Evolutionary conservation across 2,113 vertebrate genomes (phyloP).

Genomic region (Athene noctua): DNA sequence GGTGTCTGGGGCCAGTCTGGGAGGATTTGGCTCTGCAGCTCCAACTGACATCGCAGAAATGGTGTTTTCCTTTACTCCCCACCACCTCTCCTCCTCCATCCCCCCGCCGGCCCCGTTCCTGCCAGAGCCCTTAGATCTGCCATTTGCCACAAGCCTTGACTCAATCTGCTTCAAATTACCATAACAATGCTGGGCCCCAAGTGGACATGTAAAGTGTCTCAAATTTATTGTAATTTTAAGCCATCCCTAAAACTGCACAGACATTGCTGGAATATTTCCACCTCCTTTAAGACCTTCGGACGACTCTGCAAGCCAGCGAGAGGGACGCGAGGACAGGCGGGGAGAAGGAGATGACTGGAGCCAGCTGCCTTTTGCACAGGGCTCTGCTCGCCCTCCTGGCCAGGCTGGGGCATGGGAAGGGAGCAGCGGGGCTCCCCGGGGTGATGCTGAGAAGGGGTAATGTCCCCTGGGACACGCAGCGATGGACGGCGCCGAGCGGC

Average conservation of each 20-base stretch:
- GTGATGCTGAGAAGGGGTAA: not conserved
- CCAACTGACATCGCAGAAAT: rapidly evolving
- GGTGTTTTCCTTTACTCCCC: not conserved
- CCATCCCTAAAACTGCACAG: not conserved
- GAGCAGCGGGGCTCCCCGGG: not conserved
- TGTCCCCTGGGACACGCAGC: not conserved
- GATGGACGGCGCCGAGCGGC: rapidly evolving
- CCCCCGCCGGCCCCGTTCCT: not conserved
- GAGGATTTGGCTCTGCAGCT: not conserved
- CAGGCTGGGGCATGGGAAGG: constrained; percentile 1
- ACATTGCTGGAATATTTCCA: constrained; percentile 7
- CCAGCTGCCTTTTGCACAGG: not conserved
- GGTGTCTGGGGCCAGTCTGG: not conserved
- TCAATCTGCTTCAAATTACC: constrained; percentile 57
- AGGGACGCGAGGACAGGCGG: not conserved
- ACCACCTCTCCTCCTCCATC: not conserved
- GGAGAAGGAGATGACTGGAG: constrained; percentile 25
- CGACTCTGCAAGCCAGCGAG: not conserved
- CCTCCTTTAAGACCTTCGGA: not conserved
- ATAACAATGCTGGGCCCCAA: not conserved
- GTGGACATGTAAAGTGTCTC: not conserved
- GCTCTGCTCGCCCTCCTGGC: not conserved
- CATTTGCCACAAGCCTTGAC: not conserved
- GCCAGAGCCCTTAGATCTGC: not conserved
- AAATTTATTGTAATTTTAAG: constrained; percentile 4